Conservation (phyloP, 1,140 invertebrate species). For the Plutomurus gul region DNA sequence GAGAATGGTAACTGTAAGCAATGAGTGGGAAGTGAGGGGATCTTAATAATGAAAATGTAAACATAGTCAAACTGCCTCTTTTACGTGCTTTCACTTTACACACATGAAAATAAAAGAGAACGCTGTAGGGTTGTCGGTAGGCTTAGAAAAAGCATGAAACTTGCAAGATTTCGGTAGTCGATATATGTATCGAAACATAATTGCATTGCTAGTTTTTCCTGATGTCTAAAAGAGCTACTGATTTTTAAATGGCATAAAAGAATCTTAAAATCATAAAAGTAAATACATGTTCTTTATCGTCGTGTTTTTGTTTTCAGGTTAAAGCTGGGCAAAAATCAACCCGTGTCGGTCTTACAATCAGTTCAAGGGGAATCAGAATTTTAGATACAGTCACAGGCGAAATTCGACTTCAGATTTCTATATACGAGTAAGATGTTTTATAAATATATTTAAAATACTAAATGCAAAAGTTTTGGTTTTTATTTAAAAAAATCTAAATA, state of each 20-base stretch:
- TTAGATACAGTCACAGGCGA: slow-evolving; percentile 71
- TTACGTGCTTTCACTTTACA: too few species aligned
- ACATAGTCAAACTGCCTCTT: background rate
- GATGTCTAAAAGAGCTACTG: too few species aligned
- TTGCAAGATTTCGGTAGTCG: too few species aligned
- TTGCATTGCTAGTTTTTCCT: too few species aligned
- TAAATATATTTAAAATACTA: background rate
- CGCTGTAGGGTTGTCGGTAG: too few species aligned
- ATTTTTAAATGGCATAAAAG: too few species aligned
- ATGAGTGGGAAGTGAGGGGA: background rate
- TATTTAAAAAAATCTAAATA: background rate
- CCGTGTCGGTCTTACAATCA: slow-evolving; percentile 72
- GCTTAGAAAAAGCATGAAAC: too few species aligned
- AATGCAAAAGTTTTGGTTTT: slow-evolving; percentile 62
- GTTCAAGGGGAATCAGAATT: slow-evolving; percentile 73
- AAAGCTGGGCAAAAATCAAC: slow-evolving; percentile 72
- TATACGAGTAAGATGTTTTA: slow-evolving; percentile 72
- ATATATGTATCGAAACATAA: too few species aligned
- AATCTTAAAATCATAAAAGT: too few species aligned
- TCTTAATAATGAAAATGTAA: too few species aligned
- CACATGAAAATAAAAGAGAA: too few species aligned
- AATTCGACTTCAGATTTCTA: slow-evolving; percentile 75
- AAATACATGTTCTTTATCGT: background rate
- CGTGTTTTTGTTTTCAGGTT: slow-evolving; percentile 59
- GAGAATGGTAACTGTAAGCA: background rate